phyloP scores from a whole-genome alignment of 2,797 vertebrate genomes.

The Peromyscus melanophrys region DNA sequence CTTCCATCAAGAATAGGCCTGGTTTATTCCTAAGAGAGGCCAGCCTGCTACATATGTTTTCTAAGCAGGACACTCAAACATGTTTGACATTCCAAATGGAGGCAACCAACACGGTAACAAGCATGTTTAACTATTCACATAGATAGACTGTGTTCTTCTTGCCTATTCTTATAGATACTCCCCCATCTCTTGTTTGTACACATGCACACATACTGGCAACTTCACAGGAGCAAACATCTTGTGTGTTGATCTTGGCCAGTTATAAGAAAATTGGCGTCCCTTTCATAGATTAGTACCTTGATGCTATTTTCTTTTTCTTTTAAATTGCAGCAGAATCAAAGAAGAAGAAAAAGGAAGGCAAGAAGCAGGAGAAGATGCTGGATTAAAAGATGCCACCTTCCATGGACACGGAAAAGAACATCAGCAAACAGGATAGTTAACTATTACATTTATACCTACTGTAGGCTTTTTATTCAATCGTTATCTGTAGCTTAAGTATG shows the following conservation, averaged over 20 bases:
- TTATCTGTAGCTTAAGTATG: constrained; percentile 91
- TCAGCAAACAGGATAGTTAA: constrained; percentile 87
- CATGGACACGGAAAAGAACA: constrained; percentile 81
- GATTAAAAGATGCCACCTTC: constrained; percentile 86
- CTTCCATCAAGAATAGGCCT: constrained; percentile 79
- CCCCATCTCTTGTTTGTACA: background rate
- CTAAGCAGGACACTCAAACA: constrained; percentile 79
- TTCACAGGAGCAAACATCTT: background rate
- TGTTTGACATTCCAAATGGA: constrained; percentile 79
- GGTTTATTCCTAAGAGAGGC: constrained; percentile 73
- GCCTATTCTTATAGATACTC: background rate
- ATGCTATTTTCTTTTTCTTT: constrained; percentile 50
- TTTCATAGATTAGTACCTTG: background rate
- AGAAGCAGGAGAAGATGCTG: constrained; percentile 93
- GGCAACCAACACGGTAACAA: constrained; percentile 65
- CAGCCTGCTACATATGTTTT: constrained; percentile 81
- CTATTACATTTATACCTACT: constrained; percentile 90
- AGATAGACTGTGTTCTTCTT: background rate
- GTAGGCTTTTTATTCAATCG: constrained; percentile 89
- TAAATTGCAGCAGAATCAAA: constrained; percentile 89
- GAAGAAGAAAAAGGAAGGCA: constrained; percentile 94
- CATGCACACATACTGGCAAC: background rate
- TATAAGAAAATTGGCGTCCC: background rate
- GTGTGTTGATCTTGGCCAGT: background rate
- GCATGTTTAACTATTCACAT: background rate